Base-by-base conservation (phyloP, 2,797 vertebrate species). In the Micrastur ruficollis region DNA sequence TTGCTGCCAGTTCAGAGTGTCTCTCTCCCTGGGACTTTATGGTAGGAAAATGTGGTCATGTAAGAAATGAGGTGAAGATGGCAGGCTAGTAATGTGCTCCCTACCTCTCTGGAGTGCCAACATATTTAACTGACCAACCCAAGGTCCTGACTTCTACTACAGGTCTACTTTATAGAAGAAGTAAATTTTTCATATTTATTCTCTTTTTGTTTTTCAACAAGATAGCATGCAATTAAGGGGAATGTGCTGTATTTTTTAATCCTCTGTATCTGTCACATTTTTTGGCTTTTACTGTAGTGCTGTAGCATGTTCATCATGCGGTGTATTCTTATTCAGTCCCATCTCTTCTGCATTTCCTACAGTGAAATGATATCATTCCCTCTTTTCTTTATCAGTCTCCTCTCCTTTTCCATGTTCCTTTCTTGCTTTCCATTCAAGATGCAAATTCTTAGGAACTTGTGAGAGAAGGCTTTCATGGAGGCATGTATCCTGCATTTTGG, bases 21-120 rank as follows among this genome's bases (percentile, higher is more conserved):
- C 2, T 11, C 44, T 68, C 38, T 80, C 7, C 55, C 70, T 9
- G 3, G 32, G 2, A 4, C 46, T 29, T 44, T 6, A 17, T n/a
- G 25, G 32, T 47, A 34, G 63, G 49, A 23, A 61, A 61, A 52
- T 19, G 22, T 1, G 2, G 32, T 29, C 19, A 0, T 5, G 38
- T 65, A 20, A 50, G 55, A 36, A 2, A 19, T 1, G 3, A 19
- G 1, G 5, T 4, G 42, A 19, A 3, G 4, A 4, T 25, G 22
- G 19, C 56, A 86, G 56, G 32, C n/a, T 70, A 66, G 20, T 5
- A 5, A 31, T 0, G 10, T 42, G 38, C 38, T 87, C 44, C 29
- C 11, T 59, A 2, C 3, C 49, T 22, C 42, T 40, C 55, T 26
- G 22, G 11, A 59, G 36, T 8, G 27, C 53, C 31, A 52, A 21